Conservation (phyloP, 2,113 vertebrate species). For the Emydocephalus ijimae region DNA sequence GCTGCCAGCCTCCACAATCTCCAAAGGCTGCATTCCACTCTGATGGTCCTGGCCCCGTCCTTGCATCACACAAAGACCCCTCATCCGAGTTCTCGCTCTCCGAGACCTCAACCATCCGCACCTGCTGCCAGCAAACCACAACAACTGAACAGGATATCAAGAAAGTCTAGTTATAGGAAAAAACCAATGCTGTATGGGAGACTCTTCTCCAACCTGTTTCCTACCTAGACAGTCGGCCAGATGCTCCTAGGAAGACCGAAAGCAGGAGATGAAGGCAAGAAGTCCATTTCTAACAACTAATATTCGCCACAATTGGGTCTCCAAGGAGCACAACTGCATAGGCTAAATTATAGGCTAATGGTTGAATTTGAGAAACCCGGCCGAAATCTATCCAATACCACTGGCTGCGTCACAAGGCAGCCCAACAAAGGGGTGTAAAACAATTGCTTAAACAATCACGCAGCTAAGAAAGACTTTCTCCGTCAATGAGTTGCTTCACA, state of each 20-base stretch:
- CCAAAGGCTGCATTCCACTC: no score
- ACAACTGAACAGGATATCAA: background rate
- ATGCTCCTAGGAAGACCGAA: background rate
- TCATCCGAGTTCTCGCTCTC: no score
- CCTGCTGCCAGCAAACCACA: no score
- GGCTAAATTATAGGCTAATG: background rate
- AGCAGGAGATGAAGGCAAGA: background rate
- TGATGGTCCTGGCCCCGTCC: no score
- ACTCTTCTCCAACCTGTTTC: background rate
- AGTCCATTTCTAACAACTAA: background rate
- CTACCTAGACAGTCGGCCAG: background rate
- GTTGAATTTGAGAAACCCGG: background rate
- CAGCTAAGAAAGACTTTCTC: background rate
- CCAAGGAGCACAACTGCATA: background rate
- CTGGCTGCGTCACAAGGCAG: background rate
- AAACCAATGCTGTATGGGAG: background rate
- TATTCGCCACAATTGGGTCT: background rate
- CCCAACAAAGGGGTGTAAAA: background rate
- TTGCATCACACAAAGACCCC: no score
- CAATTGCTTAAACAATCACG: background rate
- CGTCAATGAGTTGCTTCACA: background rate
- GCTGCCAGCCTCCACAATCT: no score
- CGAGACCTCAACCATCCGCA: no score
- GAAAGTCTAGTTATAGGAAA: background rate
- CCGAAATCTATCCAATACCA: background rate